Percentiles rank a stretch among this genome's conserved stretches.
Conservation (phyloP, 2,797 vertebrate species). For the Monodelphis domestica region DNA sequence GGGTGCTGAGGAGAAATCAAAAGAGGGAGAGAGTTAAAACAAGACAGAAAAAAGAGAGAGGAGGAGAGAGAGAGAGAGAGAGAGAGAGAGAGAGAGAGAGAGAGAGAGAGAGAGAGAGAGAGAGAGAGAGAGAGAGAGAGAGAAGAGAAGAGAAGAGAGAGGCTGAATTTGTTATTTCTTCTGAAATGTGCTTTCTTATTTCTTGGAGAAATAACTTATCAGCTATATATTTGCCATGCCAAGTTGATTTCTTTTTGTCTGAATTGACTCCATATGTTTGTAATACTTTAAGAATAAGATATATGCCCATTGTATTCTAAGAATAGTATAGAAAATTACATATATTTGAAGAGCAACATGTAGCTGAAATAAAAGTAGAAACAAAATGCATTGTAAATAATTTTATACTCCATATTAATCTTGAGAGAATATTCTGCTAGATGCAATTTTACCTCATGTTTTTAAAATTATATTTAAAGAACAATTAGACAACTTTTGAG, state of each 20-base stretch:
- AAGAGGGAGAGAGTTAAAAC: neutral
- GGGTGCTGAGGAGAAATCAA: conserved; percentile 18
- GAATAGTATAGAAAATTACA: neutral
- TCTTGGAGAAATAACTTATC: conserved; percentile 39
- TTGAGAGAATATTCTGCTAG: neutral
- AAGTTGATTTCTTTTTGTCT: conserved; percentile 36
- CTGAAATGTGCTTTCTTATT: conserved; percentile 52
- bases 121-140: neutral
- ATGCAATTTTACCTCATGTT: conserved; percentile 5
- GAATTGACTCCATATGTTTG: conserved; percentile 32
- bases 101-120: neutral
- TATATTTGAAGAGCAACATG: neutral
- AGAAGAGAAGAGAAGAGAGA: conserved; percentile 32
- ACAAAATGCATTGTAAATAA: conserved; percentile 29
- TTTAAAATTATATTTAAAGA: conserved; percentile 33
- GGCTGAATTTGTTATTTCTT: conserved; percentile 45
- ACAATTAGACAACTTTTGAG: neutral
- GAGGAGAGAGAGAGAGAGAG: neutral
- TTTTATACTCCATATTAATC: neutral
- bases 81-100: too few species aligned
- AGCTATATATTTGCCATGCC: neutral
- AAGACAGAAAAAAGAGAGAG: neutral
- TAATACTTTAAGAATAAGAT: conserved; percentile 43
- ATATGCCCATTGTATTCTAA: neutral
- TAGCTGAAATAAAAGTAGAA: neutral